Conservation (phyloP, 1,140 invertebrate genomes). For the Bactericera cockerelli region DNA sequence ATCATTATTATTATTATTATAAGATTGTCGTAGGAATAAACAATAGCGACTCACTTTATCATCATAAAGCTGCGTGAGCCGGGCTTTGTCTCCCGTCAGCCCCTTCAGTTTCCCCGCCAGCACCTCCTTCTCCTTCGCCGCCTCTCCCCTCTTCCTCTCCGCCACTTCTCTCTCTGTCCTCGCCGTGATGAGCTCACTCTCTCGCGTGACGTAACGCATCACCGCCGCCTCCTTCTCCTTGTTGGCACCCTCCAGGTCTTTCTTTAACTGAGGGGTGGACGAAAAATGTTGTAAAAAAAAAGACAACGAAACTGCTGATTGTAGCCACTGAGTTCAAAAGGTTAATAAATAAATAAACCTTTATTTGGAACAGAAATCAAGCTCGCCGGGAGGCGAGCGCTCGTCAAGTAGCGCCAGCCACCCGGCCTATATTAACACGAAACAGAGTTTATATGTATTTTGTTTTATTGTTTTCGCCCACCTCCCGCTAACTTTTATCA, state of each 20-base stretch:
- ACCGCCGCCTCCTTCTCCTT: slow-evolving; percentile 70
- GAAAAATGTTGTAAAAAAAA: slow-evolving; percentile 12
- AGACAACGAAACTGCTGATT: background rate
- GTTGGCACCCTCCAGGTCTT: slow-evolving; percentile 34
- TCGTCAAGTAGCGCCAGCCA: too few relatives aligned
- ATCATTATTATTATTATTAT: too few relatives aligned
- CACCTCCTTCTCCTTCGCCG: slow-evolving; percentile 48
- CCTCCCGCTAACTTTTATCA: too few relatives aligned
- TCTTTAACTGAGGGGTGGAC: slow-evolving; percentile 26
- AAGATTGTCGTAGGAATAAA: too few relatives aligned
- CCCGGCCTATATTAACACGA: too few relatives aligned
- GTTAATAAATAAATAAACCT: too few relatives aligned
- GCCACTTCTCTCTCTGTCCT: slow-evolving; percentile 41
- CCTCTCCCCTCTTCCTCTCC: slow-evolving; percentile 45
- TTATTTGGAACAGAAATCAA: too few relatives aligned
- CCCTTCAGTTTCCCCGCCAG: slow-evolving; percentile 47
- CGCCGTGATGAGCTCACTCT: slow-evolving; percentile 53
- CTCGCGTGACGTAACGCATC: slow-evolving; percentile 68
- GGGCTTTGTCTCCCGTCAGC: slow-evolving; percentile 45
- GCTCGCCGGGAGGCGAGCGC: too few relatives aligned
- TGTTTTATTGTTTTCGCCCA: too few relatives aligned
- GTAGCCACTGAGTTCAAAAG: background rate
- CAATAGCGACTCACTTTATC: slow-evolving; percentile 55
- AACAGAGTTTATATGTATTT: too few relatives aligned
- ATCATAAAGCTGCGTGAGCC: slow-evolving; percentile 50